Percentiles rank a stretch among this genome's conserved stretches.
These are phyloP conservation scores for Sebastes itinus DNA, from an alignment of 2,797 vertebrate species.

Conservation along the genomic window DNA sequence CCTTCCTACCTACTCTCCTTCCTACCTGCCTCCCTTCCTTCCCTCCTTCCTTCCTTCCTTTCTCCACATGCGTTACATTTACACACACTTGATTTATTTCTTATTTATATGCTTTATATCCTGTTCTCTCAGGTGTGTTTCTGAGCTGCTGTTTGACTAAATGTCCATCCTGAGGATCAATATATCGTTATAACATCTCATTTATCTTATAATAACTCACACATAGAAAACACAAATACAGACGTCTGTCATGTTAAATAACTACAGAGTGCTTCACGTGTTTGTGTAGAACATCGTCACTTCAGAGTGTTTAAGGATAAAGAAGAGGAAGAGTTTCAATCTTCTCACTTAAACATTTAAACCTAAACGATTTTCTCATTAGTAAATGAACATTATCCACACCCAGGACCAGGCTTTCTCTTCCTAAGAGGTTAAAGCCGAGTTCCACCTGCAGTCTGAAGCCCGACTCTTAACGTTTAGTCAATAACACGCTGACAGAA, in stretches of 20 bases:
- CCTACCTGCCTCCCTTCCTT: background rate
- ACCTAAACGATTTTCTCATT: background rate
- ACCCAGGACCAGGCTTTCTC: background rate
- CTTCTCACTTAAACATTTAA: background rate
- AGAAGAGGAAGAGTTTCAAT: background rate
- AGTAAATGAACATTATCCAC: background rate
- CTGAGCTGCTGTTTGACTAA: too few relatives aligned
- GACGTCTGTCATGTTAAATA: background rate
- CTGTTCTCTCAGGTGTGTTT: too few relatives aligned
- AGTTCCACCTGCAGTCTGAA: background rate
- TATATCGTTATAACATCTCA: too few relatives aligned
- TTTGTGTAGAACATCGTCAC: background rate
- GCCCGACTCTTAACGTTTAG: background rate
- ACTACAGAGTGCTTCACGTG: background rate
- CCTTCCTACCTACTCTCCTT: background rate
- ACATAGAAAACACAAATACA: background rate
- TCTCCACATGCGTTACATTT: too few relatives aligned
- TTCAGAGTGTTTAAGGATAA: background rate
- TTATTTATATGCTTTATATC: too few relatives aligned
- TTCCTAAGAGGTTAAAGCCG: background rate
- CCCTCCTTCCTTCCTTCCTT: background rate
- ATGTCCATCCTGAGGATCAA: too few relatives aligned
- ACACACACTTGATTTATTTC: too few relatives aligned
- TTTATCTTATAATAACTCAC: too few relatives aligned
- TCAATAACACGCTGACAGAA: slow-evolving; percentile 27